Percentiles rank a stretch among this genome's conserved stretches.
Conservation (phyloP, 2,888 invertebrate genomes). For the Brenthis hecate region DNA sequence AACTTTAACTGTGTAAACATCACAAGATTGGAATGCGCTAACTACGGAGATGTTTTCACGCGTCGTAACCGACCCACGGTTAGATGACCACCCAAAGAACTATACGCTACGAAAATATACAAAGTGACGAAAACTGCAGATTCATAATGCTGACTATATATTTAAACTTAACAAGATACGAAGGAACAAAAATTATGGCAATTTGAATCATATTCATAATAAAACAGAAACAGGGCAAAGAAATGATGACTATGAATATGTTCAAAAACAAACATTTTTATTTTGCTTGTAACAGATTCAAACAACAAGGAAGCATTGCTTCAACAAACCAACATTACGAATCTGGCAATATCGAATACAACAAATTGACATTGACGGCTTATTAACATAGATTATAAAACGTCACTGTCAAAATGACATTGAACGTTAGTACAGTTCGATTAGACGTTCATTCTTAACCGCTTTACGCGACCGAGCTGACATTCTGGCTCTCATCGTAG, state of each 20-base stretch:
- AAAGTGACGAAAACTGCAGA: background rate
- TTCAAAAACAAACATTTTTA: no score
- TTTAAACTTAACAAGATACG: conserved; percentile 4
- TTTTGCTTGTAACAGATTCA: no score
- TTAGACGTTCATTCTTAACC: background rate
- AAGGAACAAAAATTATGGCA: background rate
- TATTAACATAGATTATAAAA: background rate
- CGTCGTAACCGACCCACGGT: conserved; percentile 5
- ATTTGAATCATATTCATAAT: background rate
- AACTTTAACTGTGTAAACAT: conserved; percentile 47
- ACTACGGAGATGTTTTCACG: conserved; percentile 53
- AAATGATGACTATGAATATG: no score
- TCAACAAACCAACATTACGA: background rate
- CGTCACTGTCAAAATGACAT: background rate
- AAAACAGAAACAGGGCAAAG: background rate
- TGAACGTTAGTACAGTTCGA: conserved; percentile 4
- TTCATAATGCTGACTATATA: conserved; percentile 2
- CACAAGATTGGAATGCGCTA: conserved; percentile 76
- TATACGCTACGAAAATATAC: background rate
- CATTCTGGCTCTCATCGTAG: conserved; percentile 12
- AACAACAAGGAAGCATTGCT: background rate
- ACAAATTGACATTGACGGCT: conserved; percentile 1
- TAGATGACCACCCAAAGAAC: conserved; percentile 10
- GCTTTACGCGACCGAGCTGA: conserved; percentile 2
- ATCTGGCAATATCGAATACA: conserved; percentile 3